A percentile compares a stretch with the other conserved stretches of the same genome.
These are phyloP conservation scores for Trypoxylon attenuatum DNA, from an alignment of 2,888 invertebrate species.

Conservation along the genomic window DNA sequence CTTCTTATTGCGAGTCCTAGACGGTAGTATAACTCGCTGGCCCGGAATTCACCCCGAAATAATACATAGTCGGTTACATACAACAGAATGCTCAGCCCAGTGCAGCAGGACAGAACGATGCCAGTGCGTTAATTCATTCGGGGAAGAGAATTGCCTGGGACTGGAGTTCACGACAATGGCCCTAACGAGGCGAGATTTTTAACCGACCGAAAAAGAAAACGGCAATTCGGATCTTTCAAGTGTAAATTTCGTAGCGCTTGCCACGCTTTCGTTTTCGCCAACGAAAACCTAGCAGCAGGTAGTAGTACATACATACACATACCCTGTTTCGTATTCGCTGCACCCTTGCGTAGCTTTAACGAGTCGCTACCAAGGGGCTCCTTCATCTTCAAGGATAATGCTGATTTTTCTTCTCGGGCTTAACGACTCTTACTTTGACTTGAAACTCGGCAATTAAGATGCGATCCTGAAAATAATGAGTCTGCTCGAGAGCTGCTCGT, in stretches of 20 bases:
- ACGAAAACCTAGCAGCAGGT: constrained; percentile 5
- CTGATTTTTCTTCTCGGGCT: neutral
- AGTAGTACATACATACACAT: no score
- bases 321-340: neutral
- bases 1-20: constrained; percentile 12
- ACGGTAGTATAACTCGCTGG: constrained; percentile 5
- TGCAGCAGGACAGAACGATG: constrained; percentile 18
- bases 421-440: no score
- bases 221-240: constrained; percentile 49
- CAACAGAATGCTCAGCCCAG: constrained; percentile 26
- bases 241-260: constrained; percentile 39
- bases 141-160: constrained; percentile 26
- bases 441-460: no score
- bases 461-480: no score
- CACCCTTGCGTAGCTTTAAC: neutral
- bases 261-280: constrained; percentile 36
- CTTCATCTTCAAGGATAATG: neutral
- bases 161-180: constrained; percentile 42
- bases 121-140: constrained; percentile 35
- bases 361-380: neutral
- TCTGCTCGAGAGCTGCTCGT: neutral
- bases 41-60: constrained; percentile 10
- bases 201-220: constrained; percentile 44
- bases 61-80: constrained; percentile 19
- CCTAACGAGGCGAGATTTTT: constrained; percentile 42